Evolutionary conservation across 2,797 vertebrate species (phyloP).

Genomic region (Xenopus petersii): DNA sequence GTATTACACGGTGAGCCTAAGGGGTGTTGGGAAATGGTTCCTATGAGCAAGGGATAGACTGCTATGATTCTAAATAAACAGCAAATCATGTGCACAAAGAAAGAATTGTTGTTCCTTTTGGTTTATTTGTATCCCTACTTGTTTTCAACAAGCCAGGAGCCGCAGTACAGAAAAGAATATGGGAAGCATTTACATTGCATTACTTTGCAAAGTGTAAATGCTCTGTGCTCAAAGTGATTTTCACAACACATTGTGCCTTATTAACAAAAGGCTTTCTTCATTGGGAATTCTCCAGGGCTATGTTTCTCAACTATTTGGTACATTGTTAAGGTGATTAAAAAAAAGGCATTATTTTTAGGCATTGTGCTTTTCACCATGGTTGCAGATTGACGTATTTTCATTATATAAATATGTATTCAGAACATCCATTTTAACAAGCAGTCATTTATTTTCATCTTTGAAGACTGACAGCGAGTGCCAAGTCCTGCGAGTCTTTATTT

Average conservation of each 20-base stretch:
- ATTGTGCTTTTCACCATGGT: constrained; percentile 38
- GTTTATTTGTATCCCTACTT: background rate
- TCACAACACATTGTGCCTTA: constrained; percentile 23
- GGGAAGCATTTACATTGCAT: constrained; percentile 3
- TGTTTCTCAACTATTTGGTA: constrained; percentile 37
- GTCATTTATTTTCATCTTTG: constrained; percentile 34
- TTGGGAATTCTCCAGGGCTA: constrained; percentile 35
- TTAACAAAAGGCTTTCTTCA: constrained; percentile 38
- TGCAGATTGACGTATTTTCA: constrained; percentile 44
- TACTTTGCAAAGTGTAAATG: constrained; percentile 11
- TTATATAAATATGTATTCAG: constrained; percentile 40
- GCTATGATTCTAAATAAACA: no score
- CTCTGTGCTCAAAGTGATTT: constrained; percentile 11
- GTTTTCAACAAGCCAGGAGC: constrained; percentile 7
- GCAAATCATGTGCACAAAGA: background rate
- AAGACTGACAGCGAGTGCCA: constrained; percentile 31
- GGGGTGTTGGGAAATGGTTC: no score
- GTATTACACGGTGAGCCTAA: no score
- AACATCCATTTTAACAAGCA: constrained; percentile 29
- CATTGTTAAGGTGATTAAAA: constrained; percentile 33
- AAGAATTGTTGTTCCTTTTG: background rate
- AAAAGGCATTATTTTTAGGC: constrained; percentile 33
- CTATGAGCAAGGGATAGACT: background rate
- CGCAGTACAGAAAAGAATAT: background rate
- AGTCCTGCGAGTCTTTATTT: background rate